phyloP scores from a whole-genome alignment of 2,113 vertebrate species.

The Indri indri region DNA sequence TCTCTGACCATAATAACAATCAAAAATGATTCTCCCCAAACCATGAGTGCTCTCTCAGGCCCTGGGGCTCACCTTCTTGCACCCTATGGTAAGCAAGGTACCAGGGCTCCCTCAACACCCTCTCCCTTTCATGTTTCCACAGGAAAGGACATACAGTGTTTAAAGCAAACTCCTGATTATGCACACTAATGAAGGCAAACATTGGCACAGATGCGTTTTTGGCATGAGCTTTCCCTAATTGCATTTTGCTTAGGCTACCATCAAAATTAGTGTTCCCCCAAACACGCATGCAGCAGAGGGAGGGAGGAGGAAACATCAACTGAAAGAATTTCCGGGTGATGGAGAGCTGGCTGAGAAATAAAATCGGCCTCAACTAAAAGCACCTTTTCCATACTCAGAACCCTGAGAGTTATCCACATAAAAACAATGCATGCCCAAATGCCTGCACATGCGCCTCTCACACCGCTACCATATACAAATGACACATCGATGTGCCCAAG shows the following conservation, averaged over 20 bases:
- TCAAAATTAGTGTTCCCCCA: conserved; percentile 29
- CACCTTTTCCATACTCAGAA: background rate
- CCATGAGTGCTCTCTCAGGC: rapidly evolving
- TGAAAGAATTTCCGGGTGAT: background rate
- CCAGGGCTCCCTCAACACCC: background rate
- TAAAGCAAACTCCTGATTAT: conserved; percentile 32
- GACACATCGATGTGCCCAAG: too few relatives aligned
- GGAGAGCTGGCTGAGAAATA: background rate
- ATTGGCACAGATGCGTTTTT: background rate
- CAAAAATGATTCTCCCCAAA: background rate
- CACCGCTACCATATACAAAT: background rate
- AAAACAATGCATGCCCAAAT: background rate
- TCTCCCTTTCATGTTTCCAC: background rate
- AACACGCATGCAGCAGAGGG: background rate
- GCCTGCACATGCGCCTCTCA: background rate
- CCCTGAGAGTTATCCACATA: background rate
- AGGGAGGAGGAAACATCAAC: background rate
- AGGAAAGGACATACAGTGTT: background rate
- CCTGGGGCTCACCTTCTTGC: rapidly evolving
- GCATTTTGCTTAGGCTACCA: conserved; percentile 34
- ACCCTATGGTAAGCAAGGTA: rapidly evolving
- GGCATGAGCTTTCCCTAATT: conserved; percentile 26
- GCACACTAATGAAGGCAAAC: background rate
- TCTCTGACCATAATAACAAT: background rate
- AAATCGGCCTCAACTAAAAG: background rate